Percentiles rank a stretch among this genome's conserved stretches.
Conservation (phyloP, 2,797 vertebrate species). For the Notoglanidium macrostoma region DNA sequence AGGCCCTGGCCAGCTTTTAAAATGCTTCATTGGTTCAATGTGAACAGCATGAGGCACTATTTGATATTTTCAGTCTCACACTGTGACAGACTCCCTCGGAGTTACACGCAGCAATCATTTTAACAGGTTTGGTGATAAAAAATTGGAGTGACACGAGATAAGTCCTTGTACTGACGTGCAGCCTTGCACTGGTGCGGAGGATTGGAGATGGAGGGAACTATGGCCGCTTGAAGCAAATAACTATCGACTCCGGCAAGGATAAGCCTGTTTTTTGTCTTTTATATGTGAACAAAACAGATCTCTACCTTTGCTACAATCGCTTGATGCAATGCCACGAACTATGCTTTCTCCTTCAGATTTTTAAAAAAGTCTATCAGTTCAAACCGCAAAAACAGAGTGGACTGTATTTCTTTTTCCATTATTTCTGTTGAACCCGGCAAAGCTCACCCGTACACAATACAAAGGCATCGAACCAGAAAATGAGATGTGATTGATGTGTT, state of each 20-base stretch:
- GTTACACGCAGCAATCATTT: conserved; percentile 67
- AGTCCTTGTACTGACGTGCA: conserved; percentile 53
- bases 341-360: conserved; percentile 8
- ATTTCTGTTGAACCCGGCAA: conserved; percentile 14
- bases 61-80: conserved; percentile 40
- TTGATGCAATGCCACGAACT: conserved; percentile 1
- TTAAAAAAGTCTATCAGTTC: neutral
- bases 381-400: neutral
- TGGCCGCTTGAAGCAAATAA: neutral
- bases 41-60: conserved; percentile 35
- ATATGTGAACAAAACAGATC: neutral
- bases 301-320: neutral
- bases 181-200: conserved; percentile 19
- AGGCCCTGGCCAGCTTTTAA: conserved; percentile 37
- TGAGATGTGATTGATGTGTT: conserved; percentile 39
- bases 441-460: conserved; percentile 15
- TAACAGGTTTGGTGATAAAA: conserved; percentile 65
- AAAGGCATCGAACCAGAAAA: conserved; percentile 26
- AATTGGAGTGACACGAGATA: conserved; percentile 61
- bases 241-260: neutral
- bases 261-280: conserved; percentile 16
- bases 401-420: conserved; percentile 18
- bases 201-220: neutral
- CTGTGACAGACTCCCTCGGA: conserved; percentile 60
- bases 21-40: conserved; percentile 36